Evolutionary conservation across 2,888 invertebrate genomes (phyloP).

Genomic region (Cotesia congregata): DNA sequence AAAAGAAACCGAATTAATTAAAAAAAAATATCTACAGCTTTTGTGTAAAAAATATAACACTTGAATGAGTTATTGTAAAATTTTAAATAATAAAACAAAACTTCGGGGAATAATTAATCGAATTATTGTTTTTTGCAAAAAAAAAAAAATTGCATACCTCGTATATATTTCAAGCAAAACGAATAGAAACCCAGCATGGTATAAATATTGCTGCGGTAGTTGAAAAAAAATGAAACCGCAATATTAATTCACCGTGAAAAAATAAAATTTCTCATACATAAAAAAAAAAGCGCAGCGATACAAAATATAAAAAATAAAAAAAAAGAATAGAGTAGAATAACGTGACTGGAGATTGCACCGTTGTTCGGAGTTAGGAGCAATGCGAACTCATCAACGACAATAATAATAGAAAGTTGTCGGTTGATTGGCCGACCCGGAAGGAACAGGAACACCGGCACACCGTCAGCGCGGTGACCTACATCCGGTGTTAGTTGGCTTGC

Average conservation of each 20-base stretch:
- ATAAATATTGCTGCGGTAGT: neutral
- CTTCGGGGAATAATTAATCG: no score
- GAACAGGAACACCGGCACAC: slow-evolving; percentile 58
- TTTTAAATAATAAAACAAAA: no score
- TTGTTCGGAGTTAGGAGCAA: neutral
- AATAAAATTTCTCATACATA: neutral
- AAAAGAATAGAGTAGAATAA: neutral
- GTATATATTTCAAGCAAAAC: neutral
- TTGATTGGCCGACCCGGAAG: slow-evolving; percentile 63
- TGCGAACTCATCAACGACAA: slow-evolving; percentile 29
- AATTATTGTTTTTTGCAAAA: neutral
- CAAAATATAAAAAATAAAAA: neutral
- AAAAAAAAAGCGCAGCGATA: neutral
- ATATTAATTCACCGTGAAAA: neutral
- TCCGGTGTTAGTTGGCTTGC: slow-evolving; percentile 49
- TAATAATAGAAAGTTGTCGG: slow-evolving; percentile 61
- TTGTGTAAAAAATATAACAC: no score
- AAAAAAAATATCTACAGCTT: no score
- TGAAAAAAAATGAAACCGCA: neutral
- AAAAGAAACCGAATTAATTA: no score
- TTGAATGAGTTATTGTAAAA: no score
- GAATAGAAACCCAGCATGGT: neutral
- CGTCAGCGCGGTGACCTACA: slow-evolving; percentile 64
- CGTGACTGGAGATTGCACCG: neutral
- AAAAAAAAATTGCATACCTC: neutral